phyloP scores from a whole-genome alignment of 2,797 vertebrate species.

The Calcarius lapponicus region DNA sequence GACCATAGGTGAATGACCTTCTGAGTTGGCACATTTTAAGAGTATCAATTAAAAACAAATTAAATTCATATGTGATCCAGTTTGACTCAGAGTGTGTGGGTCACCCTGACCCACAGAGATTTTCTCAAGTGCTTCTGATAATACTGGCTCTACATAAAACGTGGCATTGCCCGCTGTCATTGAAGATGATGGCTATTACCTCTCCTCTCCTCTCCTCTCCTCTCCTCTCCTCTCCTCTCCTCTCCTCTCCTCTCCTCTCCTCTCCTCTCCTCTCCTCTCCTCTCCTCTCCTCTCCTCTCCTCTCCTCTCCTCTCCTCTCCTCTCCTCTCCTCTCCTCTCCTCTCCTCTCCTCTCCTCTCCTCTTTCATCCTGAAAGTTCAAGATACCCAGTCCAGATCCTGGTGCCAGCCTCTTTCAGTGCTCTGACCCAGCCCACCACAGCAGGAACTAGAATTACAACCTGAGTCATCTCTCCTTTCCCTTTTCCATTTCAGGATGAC shows the following conservation, averaged over 20 bases:
- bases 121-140: not conserved
- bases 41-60: constrained; percentile 22
- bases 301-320: not conserved
- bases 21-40: not conserved
- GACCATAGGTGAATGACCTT: not conserved
- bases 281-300: not conserved
- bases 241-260: too few relatives aligned
- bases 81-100: not conserved
- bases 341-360: not conserved
- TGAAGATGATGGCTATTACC: not conserved
- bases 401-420: not conserved
- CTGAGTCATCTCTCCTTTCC: not conserved
- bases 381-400: not conserved
- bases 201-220: not conserved
- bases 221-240: too few relatives aligned
- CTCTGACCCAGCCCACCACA: not conserved
- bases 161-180: not conserved
- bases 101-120: not conserved
- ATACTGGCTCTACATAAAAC: not conserved
- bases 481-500: constrained; percentile 65
- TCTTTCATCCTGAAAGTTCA: not conserved
- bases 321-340: not conserved
- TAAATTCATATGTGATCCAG: not conserved
- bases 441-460: not conserved
- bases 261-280: too few relatives aligned